A percentile compares a stretch with the other conserved stretches of the same genome.
Conservation (phyloP, 2,888 invertebrate species). For the Melanophora roralis region DNA sequence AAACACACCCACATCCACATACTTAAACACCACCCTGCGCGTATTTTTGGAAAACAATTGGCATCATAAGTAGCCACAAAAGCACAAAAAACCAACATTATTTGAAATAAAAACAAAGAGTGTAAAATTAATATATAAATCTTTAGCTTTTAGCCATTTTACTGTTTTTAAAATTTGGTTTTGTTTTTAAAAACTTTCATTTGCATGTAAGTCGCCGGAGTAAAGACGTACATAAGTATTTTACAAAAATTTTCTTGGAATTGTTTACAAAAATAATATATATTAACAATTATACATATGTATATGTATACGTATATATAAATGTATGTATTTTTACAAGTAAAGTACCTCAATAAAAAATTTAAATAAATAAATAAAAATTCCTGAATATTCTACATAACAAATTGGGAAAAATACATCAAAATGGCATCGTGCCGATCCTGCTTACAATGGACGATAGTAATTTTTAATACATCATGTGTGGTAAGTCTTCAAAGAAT, state of each 20-base stretch:
- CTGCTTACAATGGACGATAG: conserved; percentile 71
- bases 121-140: conserved; percentile 24
- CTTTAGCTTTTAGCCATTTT: conserved; percentile 7
- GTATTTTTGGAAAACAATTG: conserved; percentile 59
- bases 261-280: not conserved
- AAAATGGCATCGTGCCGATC: conserved; percentile 69
- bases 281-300: not conserved
- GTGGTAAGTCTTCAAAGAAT: conserved; percentile 68
- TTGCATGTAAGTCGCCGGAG: no score
- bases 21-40: not conserved
- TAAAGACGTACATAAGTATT: no score
- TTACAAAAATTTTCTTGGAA: no score
- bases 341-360: conserved; percentile 12
- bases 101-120: conserved; percentile 29
- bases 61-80: conserved; percentile 36
- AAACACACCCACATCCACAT: not conserved
- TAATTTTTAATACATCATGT: conserved; percentile 69
- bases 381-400: not conserved
- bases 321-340: not conserved
- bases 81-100: not conserved
- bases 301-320: not conserved
- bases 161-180: conserved; percentile 5
- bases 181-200: not conserved
- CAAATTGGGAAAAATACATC: no score
- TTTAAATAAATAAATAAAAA: conserved; percentile 1